Conservation (phyloP, 2,797 vertebrate genomes). For the Sebastes vulpes region DNA sequence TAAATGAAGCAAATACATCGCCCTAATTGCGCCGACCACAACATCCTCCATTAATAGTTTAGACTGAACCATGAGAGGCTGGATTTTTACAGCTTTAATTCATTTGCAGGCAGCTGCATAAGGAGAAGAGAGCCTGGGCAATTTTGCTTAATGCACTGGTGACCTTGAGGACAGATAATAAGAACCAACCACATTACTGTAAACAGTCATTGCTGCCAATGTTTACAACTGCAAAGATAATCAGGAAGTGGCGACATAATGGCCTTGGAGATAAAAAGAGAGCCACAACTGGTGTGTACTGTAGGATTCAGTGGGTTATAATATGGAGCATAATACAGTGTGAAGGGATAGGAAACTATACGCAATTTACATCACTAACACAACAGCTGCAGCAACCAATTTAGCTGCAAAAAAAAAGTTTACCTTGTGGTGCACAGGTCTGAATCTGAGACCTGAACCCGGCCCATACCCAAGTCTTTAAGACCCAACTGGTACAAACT, state of each 20-base stretch:
- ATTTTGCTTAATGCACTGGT: conserved; percentile 30
- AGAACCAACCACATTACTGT: conserved; percentile 55
- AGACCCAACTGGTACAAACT: neutral
- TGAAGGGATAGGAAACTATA: neutral
- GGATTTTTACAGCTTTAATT: conserved; percentile 38
- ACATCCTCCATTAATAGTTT: conserved; percentile 40
- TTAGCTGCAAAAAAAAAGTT: neutral
- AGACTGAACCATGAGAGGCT: conserved; percentile 17
- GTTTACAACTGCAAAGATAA: conserved; percentile 55
- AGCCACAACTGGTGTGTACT: neutral
- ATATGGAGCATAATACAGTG: neutral
- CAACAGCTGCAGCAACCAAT: neutral
- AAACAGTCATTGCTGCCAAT: conserved; percentile 25
- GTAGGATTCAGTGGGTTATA: conserved; percentile 1
- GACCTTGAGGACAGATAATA: conserved; percentile 56
- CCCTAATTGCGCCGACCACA: conserved; percentile 2
- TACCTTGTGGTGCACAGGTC: neutral
- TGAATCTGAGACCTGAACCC: neutral
- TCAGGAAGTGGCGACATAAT: conserved; percentile 25
- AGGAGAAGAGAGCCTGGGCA: conserved; percentile 6
- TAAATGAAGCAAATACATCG: neutral
- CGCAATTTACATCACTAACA: neutral
- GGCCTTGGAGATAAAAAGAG: neutral
- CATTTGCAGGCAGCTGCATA: conserved; percentile 24
- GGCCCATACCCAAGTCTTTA: neutral